Evolutionary conservation across 2,797 vertebrate genomes (phyloP), one percentile per base, ranked within the genome.

Genomic region (Odontamblyopus rebecca): DNA sequence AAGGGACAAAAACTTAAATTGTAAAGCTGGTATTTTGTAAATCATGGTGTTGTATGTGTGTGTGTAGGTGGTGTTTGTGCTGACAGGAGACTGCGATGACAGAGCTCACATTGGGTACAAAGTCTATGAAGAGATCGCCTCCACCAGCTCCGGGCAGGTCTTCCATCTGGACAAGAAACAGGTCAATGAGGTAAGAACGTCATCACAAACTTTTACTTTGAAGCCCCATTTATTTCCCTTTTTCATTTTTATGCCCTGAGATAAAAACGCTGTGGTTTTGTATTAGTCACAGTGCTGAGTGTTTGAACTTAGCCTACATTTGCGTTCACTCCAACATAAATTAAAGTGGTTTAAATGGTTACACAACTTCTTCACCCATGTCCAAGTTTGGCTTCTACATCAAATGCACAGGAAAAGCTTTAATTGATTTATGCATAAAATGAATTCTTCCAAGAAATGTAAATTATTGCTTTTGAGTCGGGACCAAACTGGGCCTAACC

Each of bases 91-190:
- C 88, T 99, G 98, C 82, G 98, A 98, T 88, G 98, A 99, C 70
- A 94, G 98, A 82, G 86, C 82, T 61, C 98, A 99, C 70, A 90
- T 96, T 5, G 98, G 98, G 77, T 99, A 99, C 87, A 98, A 96
- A 82, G 97, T 92, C 38, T 99, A 99, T 27, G 98, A 99, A 91
- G 98, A 99, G 92, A 99, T 99, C 11, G 98, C 98, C 53, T 99
- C 98, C 23, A 99, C 98, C 29, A 99, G 98, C 88, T 99, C 98
- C 44, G 98, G 98, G 38, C 98, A 99, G 86, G 95, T 99, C 71
- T 99, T 99, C 86, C 97, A 99, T 84, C 89, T 99, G 74, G 97
- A 99, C 90, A 99, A 99, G 91, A 99, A 96, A 64, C 98, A 99
- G 91, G 98, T 99, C 78, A 99, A 99, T 83, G 98, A 99, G 96